Base-by-base conservation (phyloP, 2,113 vertebrate species). In the Carassius carassius region DNA sequence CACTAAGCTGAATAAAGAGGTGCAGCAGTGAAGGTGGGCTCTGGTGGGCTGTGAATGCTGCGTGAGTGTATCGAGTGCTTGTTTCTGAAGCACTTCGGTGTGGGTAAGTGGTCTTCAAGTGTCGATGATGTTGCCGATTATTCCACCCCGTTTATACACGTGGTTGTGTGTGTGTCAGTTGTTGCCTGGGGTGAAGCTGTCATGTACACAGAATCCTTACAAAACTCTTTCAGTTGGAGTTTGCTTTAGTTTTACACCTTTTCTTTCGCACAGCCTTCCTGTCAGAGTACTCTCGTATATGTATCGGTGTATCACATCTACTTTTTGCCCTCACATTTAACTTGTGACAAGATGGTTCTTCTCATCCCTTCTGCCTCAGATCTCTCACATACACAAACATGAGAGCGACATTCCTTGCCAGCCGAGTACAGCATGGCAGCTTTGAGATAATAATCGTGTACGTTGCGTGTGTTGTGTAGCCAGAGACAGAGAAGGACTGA, bases 391-490 rank as follows among this genome's bases (percentile, higher is more conserved):
- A 12, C 7, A 35, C 4, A 44, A 78, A n/a, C 19, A 23, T 62
- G 72, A 49, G 72, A 25, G 44, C 14, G n/a, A 19, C 29, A 25
- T 25, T 70, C 25, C 12, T 11, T 54, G 54, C 13, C 67, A 75
- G 41, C 35, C 17, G 9, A 21, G n/a, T 37, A 21, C 14, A 35
- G 49, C 67, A 35, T 63, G 81, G 35, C 44, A 12, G 23, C 76
- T 73, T 25, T 51, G 29, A 70, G 73, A 82, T 78, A 84, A 78
- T 58, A 49, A 78, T 67, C 47, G 7, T 69, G 58, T 58, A 75
- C 25, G 7, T 82, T 69, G 32, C 35, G 13, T 14, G 11, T 78
- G 73, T 78, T 58, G 60, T 47, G 41, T 17, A 25, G 56, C 56
- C 35, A 41, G 58, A 44, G n/a, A 47, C 58, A 17, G 37, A 54